phyloP scores from a whole-genome alignment of 1,140 invertebrate species.

The Nasonia giraulti region DNA sequence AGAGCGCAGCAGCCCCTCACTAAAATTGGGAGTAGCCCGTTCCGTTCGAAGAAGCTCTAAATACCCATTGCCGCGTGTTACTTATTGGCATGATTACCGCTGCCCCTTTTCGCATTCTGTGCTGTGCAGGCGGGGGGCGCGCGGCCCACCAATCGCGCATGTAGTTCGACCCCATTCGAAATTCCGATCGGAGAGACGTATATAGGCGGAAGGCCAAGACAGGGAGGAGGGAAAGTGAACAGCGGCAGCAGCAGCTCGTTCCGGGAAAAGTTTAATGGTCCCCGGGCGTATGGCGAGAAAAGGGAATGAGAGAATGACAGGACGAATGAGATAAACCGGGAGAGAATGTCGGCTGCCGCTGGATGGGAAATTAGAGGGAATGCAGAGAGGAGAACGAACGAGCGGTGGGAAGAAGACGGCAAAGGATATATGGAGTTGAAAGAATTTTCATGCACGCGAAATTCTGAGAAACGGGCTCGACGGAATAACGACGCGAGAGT shows the following conservation, averaged over 20 bases:
- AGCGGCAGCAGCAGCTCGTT: conserved; percentile 14
- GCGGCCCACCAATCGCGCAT: conserved; percentile 22
- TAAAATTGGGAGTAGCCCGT: conserved; percentile 25
- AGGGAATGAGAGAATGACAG: conserved; percentile 44
- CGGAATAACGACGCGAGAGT: not conserved
- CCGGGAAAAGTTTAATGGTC: conserved; percentile 56
- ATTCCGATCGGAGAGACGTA: conserved; percentile 45
- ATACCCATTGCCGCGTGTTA: conserved; percentile 48
- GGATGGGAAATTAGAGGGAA: conserved; percentile 46
- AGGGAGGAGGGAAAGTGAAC: not conserved
- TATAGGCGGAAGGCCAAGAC: not conserved
- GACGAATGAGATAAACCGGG: conserved; percentile 42
- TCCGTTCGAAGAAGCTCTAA: conserved; percentile 44
- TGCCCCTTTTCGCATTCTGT: not conserved
- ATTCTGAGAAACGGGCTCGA: not conserved
- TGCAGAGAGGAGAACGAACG: not conserved
- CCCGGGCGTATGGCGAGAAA: conserved; percentile 45
- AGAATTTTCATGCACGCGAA: conserved; percentile 41
- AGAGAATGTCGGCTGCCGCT: conserved; percentile 27
- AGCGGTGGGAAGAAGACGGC: not conserved
- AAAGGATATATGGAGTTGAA: not conserved
- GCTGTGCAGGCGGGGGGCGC: not conserved
- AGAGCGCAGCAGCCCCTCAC: not conserved
- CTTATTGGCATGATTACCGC: conserved; percentile 51
- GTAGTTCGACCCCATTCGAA: conserved; percentile 44